Evolutionary conservation across 2,113 vertebrate genomes (phyloP).

Genomic region (Lucifuga dentata): DNA sequence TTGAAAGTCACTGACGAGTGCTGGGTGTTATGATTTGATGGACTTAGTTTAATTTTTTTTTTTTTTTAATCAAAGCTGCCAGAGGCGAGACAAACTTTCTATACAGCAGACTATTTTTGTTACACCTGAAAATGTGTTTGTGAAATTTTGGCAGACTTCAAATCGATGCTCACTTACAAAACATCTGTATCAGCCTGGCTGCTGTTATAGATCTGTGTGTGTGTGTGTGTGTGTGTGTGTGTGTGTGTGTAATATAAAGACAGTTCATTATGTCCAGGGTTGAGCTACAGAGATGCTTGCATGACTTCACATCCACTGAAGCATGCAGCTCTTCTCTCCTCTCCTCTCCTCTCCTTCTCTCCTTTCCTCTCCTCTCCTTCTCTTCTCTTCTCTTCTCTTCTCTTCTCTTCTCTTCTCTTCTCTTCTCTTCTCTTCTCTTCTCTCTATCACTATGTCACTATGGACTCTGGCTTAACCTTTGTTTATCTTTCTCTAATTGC

Average conservation of each 20-base stretch:
- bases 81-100: no score
- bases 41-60: no score
- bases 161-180: no score
- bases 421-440: conserved; percentile 8
- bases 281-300: conserved; percentile 38
- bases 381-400: background rate
- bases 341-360: conserved; percentile 2
- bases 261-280: conserved; percentile 38
- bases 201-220: background rate
- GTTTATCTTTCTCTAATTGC: background rate
- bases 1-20: no score
- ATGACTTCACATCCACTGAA: conserved; percentile 64
- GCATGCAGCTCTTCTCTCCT: conserved; percentile 44
- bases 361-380: conserved; percentile 1
- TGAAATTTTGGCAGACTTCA: no score
- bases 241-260: conserved; percentile 23
- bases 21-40: no score
- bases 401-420: background rate
- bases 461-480: conserved; percentile 7
- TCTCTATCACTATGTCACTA: background rate
- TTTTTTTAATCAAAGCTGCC: no score
- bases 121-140: no score
- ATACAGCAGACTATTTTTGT: no score
- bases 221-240: background rate
- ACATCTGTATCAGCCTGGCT: background rate